Evolutionary conservation across 2,797 vertebrate genomes (phyloP).

Genomic region (Paedocypris micromegethes): DNA sequence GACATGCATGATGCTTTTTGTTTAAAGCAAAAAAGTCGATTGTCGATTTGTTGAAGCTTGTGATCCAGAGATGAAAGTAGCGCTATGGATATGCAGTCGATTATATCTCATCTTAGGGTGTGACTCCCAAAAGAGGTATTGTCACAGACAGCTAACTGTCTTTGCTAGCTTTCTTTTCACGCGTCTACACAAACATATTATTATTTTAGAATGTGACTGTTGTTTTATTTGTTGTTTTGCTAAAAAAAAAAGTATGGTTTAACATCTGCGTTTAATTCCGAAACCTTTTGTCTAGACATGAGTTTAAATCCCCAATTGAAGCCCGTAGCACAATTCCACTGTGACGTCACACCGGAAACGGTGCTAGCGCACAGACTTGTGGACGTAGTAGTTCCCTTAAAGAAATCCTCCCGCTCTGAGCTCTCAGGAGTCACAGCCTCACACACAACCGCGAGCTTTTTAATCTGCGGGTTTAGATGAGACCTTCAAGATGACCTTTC

Average conservation of each 20-base stretch:
- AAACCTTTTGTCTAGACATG: conserved; percentile 9
- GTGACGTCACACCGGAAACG: conserved; percentile 48
- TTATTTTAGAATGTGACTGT: too few species aligned
- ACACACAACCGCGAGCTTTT: too few species aligned
- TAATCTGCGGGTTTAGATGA: too few species aligned
- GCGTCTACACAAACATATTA: too few species aligned
- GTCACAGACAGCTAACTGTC: conserved; percentile 19
- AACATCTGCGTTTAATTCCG: background rate
- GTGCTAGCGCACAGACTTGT: conserved; percentile 46
- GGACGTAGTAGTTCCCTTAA: conserved; percentile 62
- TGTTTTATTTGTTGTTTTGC: too few species aligned
- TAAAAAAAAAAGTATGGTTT: too few species aligned
- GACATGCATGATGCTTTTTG: conserved; percentile 24
- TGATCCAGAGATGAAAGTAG: background rate
- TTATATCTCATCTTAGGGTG: conserved; percentile 23
- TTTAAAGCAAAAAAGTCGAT: background rate
- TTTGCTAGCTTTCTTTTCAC: conserved; percentile 5
- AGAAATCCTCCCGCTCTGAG: too few species aligned
- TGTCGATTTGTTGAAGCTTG: background rate
- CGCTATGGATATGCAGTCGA: background rate
- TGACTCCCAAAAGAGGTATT: conserved; percentile 27
- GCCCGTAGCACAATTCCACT: conserved; percentile 43
- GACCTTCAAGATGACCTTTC: too few species aligned
- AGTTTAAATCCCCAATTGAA: conserved; percentile 30
- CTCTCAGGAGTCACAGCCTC: too few species aligned